Evolutionary conservation across 2,888 invertebrate species (phyloP).

Genomic region (Drosophila mulleri): DNA sequence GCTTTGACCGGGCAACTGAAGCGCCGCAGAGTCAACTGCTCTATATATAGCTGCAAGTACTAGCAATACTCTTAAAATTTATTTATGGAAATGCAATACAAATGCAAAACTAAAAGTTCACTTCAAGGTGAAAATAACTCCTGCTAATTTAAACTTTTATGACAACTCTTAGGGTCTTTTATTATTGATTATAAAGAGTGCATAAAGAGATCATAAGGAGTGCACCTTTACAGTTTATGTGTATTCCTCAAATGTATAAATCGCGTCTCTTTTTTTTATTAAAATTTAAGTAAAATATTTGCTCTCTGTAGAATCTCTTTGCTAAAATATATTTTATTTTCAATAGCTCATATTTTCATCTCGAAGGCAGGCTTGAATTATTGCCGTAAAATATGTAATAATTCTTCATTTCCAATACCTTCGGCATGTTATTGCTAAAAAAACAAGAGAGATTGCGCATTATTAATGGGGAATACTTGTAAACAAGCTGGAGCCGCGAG

Average conservation of each 20-base stretch:
- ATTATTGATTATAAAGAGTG: neutral
- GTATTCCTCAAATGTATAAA: too few relatives aligned
- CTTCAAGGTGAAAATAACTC: neutral
- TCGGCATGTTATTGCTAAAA: slow-evolving; percentile 34
- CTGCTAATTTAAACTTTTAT: neutral
- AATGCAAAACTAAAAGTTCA: slow-evolving; percentile 10
- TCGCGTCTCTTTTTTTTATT: too few relatives aligned
- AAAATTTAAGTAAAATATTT: neutral
- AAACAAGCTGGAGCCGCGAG: slow-evolving; percentile 44
- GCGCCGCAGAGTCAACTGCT: neutral
- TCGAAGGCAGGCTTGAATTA: slow-evolving; percentile 40
- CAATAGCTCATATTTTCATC: neutral
- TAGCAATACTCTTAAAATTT: neutral
- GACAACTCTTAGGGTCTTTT: neutral
- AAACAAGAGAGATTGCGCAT: slow-evolving; percentile 26
- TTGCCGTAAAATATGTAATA: slow-evolving; percentile 56
- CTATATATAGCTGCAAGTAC: slow-evolving; percentile 37
- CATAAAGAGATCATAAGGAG: neutral
- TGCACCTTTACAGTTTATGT: too few relatives aligned
- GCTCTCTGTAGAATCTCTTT: neutral
- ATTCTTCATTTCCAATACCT: slow-evolving; percentile 69
- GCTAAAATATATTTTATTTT: neutral
- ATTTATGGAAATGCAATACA: slow-evolving; percentile 17
- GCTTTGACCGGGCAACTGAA: slow-evolving; percentile 32
- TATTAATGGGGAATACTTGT: slow-evolving; percentile 80